Conservation (phyloP, 2,888 invertebrate species). For the Ernsta delagoae region DNA sequence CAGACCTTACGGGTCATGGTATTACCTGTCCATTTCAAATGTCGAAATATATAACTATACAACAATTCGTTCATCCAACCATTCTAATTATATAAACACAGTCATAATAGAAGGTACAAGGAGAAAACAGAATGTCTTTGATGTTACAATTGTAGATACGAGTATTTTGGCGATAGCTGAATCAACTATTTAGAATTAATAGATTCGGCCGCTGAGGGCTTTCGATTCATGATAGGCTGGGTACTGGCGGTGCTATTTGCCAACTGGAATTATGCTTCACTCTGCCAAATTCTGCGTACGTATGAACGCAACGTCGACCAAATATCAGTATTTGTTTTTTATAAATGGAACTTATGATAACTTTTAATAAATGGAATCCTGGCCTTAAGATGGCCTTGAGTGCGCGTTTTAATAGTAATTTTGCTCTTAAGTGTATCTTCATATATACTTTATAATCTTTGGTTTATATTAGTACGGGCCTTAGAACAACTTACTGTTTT, state of each 20-base stretch:
- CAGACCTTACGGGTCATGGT: not conserved
- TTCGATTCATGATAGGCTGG: conserved; percentile 10
- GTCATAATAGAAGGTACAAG: conserved; percentile 6
- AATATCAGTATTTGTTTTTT: not conserved
- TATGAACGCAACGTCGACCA: no score
- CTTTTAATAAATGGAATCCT: no score
- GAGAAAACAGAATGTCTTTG: conserved; percentile 25
- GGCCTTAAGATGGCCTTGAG: no score
- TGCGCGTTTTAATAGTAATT: no score
- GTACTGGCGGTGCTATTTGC: not conserved
- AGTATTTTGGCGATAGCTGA: conserved; percentile 7
- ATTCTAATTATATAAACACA: conserved; percentile 17
- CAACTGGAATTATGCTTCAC: not conserved
- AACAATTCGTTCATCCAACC: not conserved
- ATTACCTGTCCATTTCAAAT: not conserved
- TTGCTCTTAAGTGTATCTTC: no score
- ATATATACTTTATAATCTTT: no score
- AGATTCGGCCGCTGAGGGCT: conserved; percentile 28
- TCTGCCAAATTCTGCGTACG: not conserved
- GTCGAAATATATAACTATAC: not conserved
- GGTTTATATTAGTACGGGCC: no score
- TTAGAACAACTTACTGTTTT: no score
- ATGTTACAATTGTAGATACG: conserved; percentile 29
- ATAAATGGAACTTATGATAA: no score
- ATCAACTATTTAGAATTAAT: conserved; percentile 29